Percentiles rank a stretch among this genome's conserved stretches.
These are phyloP conservation scores for Drosophila athabasca DNA, from an alignment of 1,140 invertebrate genomes.

Conservation along the genomic window DNA sequence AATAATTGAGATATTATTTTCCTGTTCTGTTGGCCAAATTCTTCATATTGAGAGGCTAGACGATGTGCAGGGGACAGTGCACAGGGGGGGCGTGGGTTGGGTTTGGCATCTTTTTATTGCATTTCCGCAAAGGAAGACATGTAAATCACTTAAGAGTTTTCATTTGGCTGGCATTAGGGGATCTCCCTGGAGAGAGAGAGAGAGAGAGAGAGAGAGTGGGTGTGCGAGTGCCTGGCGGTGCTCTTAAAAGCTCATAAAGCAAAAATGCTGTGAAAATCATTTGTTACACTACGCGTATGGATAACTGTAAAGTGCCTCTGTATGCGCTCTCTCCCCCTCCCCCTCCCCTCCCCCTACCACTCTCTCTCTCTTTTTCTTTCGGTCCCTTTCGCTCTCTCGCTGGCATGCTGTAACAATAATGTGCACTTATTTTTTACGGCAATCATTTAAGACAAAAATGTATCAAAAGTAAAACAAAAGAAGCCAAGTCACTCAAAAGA, in stretches of 20 bases:
- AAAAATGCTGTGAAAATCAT: slow-evolving; percentile 79
- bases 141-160: slow-evolving; percentile 76
- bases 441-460: slow-evolving; percentile 81
- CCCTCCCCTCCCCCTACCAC: too few relatives aligned
- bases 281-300: slow-evolving; percentile 80
- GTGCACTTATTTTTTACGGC: slow-evolving; percentile 81
- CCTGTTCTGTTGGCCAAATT: too few relatives aligned
- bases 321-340: slow-evolving; percentile 23
- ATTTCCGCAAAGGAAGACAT: slow-evolving; percentile 74
- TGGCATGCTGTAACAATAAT: slow-evolving; percentile 67
- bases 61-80: slow-evolving; percentile 1
- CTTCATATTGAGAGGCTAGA: too few relatives aligned
- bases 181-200: too few relatives aligned
- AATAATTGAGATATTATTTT: too few relatives aligned
- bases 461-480: slow-evolving; percentile 73
- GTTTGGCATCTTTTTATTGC: slow-evolving; percentile 54
- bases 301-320: slow-evolving; percentile 72
- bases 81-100: slow-evolving; percentile 7
- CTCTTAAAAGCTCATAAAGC: slow-evolving; percentile 74
- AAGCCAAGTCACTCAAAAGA: slow-evolving; percentile 51
- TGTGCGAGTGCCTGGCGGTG: slow-evolving; percentile 19
- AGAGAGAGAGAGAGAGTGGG: too few relatives aligned
- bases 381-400: not conserved
- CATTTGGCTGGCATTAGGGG: slow-evolving; percentile 2
- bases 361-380: not conserved